Percentiles rank a stretch among this genome's conserved stretches.
Evolutionary conservation across 1,140 invertebrate species (phyloP).

Genomic region (Drosophila novamexicana): DNA sequence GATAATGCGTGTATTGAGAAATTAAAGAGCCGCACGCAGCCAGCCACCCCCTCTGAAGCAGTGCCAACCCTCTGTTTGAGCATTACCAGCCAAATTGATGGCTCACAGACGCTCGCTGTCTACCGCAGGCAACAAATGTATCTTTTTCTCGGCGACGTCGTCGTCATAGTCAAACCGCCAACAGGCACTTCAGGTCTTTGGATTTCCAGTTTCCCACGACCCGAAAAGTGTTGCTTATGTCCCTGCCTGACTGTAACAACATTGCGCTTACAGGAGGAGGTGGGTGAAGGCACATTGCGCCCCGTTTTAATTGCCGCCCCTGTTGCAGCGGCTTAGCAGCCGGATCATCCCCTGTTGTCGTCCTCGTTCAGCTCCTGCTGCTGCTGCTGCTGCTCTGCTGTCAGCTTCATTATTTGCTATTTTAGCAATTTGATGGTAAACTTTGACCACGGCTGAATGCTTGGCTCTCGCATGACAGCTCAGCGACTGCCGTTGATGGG

Average conservation of each 20-base stretch:
- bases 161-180: conserved; percentile 60
- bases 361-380: not conserved
- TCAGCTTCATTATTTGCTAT: conserved; percentile 82
- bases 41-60: not conserved
- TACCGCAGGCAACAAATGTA: conserved; percentile 75
- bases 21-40: conserved; percentile 73
- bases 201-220: conserved; percentile 67
- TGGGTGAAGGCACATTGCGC: conserved; percentile 26
- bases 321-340: conserved; percentile 65
- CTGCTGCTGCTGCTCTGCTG: conserved; percentile 38
- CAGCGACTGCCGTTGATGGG: conserved; percentile 39
- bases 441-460: conserved; percentile 67
- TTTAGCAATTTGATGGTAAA: conserved; percentile 82
- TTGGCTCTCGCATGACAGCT: conserved; percentile 41
- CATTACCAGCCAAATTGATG: conserved; percentile 71
- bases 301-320: conserved; percentile 77
- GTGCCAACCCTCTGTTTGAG: conserved; percentile 2
- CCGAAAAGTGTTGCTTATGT: conserved; percentile 70
- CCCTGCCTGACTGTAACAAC: conserved; percentile 58
- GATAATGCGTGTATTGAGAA: conserved; percentile 64
- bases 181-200: conserved; percentile 56
- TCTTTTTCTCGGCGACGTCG: conserved; percentile 53
- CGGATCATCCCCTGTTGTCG: conserved; percentile 66
- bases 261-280: conserved; percentile 17
- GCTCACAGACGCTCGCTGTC: conserved; percentile 77